Evolutionary conservation across 2,113 vertebrate species (phyloP).

Genomic region (Cololabis saira): DNA sequence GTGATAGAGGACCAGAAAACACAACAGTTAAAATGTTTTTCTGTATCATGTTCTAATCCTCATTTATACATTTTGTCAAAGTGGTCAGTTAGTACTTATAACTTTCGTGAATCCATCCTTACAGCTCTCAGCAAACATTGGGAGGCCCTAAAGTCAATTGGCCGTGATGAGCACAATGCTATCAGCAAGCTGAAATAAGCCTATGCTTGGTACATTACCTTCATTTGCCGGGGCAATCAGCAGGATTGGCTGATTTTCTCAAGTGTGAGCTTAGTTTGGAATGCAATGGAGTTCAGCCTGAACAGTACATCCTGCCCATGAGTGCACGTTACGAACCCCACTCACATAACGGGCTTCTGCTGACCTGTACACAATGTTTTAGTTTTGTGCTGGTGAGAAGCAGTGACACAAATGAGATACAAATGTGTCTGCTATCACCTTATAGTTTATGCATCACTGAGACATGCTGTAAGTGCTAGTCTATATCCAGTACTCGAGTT

Average conservation of each 20-base stretch:
- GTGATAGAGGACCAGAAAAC: slow-evolving; percentile 2
- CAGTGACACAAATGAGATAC: too few relatives aligned
- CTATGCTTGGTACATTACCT: slow-evolving; percentile 54
- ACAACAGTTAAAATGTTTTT: slow-evolving; percentile 38
- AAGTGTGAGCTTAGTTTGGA: slow-evolving; percentile 48
- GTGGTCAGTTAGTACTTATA: slow-evolving; percentile 18
- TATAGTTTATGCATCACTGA: not conserved
- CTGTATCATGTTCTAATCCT: slow-evolving; percentile 18
- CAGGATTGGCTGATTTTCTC: slow-evolving; percentile 37
- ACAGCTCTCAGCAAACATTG: slow-evolving; percentile 53
- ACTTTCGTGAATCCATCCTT: slow-evolving; percentile 48
- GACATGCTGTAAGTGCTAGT: not conserved
- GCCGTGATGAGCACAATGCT: slow-evolving; percentile 55
- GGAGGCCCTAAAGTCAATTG: slow-evolving; percentile 65
- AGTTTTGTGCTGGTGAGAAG: too few relatives aligned
- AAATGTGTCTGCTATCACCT: too few relatives aligned
- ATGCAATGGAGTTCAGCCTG: slow-evolving; percentile 35
- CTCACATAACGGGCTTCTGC: slow-evolving; percentile 2
- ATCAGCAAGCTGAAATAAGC: slow-evolving; percentile 61
- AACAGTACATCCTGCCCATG: slow-evolving; percentile 15
- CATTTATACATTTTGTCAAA: slow-evolving; percentile 36
- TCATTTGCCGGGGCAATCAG: slow-evolving; percentile 61
- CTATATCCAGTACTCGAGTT: too few relatives aligned
- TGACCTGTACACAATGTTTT: not conserved
- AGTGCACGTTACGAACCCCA: slow-evolving; percentile 12